phyloP scores from a whole-genome alignment of 2,797 vertebrate species.

The Spheniscus humboldti region DNA sequence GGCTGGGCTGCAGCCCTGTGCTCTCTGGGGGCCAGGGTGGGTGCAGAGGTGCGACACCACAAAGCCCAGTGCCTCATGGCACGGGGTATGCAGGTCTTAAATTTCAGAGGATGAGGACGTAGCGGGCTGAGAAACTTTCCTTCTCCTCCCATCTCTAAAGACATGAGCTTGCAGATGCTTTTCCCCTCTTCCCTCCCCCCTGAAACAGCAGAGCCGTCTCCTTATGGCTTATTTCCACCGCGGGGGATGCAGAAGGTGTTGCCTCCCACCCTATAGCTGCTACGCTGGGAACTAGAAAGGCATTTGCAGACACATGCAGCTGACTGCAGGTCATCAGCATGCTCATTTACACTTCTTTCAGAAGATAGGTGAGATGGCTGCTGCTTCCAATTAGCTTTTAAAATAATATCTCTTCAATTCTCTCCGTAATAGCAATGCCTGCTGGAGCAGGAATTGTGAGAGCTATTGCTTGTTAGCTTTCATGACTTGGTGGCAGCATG shows the following conservation, averaged over 20 bases:
- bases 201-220: fast-evolving
- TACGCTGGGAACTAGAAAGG: background rate
- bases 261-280: background rate
- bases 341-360: background rate
- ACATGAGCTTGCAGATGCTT: background rate
- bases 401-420: background rate
- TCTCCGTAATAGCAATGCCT: background rate
- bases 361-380: background rate
- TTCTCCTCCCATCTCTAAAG: background rate
- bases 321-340: background rate
- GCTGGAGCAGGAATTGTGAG: background rate
- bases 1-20: fast-evolving
- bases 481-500: background rate
- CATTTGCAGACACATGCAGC: background rate
- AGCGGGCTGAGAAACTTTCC: background rate
- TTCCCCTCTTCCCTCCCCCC: background rate
- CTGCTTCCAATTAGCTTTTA: background rate
- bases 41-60: fast-evolving
- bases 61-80: background rate
- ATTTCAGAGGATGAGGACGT: background rate
- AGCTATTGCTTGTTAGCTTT: background rate
- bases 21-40: background rate
- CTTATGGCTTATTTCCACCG: background rate
- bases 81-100: fast-evolving
- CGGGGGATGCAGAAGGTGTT: background rate